These are phyloP conservation scores for Lipotes vexillifer DNA, from an alignment of 2,113 vertebrate species.

Conservation along the genomic window DNA sequence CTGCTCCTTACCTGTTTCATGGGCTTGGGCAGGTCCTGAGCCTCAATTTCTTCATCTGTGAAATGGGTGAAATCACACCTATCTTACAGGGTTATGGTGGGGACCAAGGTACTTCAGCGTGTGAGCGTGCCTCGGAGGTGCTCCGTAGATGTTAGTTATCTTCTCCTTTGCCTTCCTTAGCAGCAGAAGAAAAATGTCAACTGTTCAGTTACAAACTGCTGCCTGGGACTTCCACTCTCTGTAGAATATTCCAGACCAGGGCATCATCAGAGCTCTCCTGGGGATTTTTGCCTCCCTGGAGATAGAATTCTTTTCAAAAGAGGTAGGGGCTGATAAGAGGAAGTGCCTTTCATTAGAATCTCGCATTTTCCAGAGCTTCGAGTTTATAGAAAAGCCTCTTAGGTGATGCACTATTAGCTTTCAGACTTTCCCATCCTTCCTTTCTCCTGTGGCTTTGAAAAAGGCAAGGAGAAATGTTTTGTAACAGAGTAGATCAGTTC, in stretches of 20 bases:
- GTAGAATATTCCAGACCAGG: background rate
- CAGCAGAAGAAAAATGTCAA: background rate
- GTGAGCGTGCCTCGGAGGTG: background rate
- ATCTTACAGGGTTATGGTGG: background rate
- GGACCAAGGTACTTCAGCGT: background rate
- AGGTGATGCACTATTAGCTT: background rate
- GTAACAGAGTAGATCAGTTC: background rate
- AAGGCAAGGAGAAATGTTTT: background rate
- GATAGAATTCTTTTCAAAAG: background rate
- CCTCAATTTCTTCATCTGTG: background rate
- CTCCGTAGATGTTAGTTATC: background rate
- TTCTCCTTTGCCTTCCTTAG: background rate
- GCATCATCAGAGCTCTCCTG: background rate
- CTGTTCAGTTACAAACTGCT: background rate
- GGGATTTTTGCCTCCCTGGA: background rate
- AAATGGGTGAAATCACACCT: background rate
- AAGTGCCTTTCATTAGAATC: conserved; percentile 26
- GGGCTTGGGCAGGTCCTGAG: background rate
- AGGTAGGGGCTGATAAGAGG: background rate
- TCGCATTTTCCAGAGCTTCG: background rate
- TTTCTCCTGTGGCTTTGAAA: background rate
- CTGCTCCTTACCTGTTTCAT: background rate
- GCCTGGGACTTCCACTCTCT: background rate
- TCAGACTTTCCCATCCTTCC: background rate
- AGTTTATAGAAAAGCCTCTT: background rate